phyloP scores from a whole-genome alignment of 2,888 invertebrate species.

The Epinotia ramella region DNA sequence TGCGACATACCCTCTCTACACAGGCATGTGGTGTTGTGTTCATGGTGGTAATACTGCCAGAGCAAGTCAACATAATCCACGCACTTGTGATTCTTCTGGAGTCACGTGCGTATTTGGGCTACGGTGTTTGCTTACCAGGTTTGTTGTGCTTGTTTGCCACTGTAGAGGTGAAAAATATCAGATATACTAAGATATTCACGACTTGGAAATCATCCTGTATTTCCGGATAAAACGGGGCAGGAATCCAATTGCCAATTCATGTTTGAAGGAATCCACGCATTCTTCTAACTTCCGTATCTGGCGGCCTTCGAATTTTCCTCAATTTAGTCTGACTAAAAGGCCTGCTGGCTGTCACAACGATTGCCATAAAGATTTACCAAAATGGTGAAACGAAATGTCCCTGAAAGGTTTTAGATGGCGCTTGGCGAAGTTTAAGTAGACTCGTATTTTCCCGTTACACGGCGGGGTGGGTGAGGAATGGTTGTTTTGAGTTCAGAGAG shows the following conservation, averaged over 20 bases:
- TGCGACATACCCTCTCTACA: no score
- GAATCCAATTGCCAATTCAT: neutral
- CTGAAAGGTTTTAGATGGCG: neutral
- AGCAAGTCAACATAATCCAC: no score
- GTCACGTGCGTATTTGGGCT: no score
- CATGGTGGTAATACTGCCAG: no score
- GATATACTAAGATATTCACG: neutral
- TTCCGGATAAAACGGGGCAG: neutral
- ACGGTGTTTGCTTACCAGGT: no score
- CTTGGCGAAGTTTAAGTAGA: conserved; percentile 8
- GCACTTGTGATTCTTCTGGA: no score
- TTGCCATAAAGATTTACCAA: neutral
- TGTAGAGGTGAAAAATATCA: neutral
- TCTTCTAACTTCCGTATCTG: conserved; percentile 7
- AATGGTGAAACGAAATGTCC: conserved; percentile 8
- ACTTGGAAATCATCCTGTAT: neutral
- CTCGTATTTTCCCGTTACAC: neutral
- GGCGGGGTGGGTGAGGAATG: conserved; percentile 2
- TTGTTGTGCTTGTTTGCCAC: neutral
- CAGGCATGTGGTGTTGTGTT: no score
- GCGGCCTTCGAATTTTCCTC: conserved; percentile 4
- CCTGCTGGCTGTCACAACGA: conserved; percentile 5
- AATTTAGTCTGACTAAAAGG: conserved; percentile 3
- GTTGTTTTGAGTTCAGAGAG: neutral
- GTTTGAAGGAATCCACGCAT: neutral